These are phyloP conservation scores for Masnerella sp. DNA, from an alignment of 2,888 invertebrate species.

Conservation along the genomic window DNA sequence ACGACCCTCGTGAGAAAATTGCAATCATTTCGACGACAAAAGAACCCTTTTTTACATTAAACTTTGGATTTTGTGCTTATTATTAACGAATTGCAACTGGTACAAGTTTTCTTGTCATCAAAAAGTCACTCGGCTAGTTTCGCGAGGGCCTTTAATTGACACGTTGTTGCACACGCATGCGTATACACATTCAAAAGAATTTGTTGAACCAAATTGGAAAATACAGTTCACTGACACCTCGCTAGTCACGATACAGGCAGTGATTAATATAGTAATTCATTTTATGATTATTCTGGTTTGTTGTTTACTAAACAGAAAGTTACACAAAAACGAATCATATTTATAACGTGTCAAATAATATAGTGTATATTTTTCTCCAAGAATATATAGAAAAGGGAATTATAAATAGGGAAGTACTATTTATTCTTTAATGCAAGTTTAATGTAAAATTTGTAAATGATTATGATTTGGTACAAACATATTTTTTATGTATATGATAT, in stretches of 20 bases:
- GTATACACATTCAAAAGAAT: conserved; percentile 15
- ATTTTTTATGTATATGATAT: too few relatives aligned
- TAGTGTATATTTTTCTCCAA: too few relatives aligned
- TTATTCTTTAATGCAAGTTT: too few relatives aligned
- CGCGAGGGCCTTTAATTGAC: conserved; percentile 54
- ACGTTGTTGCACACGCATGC: conserved; percentile 33
- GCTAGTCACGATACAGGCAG: conserved; percentile 68
- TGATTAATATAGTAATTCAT: conserved; percentile 66
- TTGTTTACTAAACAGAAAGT: conserved; percentile 14
- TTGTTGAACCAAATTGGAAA: conserved; percentile 11
- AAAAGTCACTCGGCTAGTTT: conserved; percentile 27
- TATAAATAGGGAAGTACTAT: too few relatives aligned
- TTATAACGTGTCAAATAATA: too few relatives aligned
- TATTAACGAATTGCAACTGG: conserved; percentile 46
- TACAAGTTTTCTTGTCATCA: conserved; percentile 25
- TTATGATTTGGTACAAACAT: too few relatives aligned
- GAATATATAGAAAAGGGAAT: neutral
- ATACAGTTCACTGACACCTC: conserved; percentile 47
- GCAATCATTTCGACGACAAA: conserved; percentile 35
- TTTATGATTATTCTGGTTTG: conserved; percentile 24
- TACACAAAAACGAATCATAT: conserved; percentile 13
- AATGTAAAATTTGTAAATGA: too few relatives aligned
- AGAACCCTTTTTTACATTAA: conserved; percentile 10
- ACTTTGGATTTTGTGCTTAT: conserved; percentile 35
- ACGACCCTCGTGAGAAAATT: conserved; percentile 32